These are phyloP conservation scores for Clarias fuscus DNA, from an alignment of 2,797 vertebrate species.

Conservation along the genomic window DNA sequence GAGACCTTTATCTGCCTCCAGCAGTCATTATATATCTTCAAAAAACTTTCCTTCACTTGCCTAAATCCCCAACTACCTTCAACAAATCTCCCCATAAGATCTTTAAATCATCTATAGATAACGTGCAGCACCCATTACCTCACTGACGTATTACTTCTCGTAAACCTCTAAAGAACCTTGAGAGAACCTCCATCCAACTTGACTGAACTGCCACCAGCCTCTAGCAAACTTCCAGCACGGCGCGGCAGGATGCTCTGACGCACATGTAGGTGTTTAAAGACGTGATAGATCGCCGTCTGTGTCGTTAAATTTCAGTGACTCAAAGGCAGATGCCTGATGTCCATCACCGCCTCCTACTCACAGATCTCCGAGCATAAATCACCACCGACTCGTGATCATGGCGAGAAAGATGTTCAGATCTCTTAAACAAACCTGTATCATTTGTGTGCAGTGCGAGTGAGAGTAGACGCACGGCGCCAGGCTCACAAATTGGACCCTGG, in stretches of 20 bases:
- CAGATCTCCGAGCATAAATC: conserved; percentile 24
- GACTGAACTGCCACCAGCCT: background rate
- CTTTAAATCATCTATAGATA: too few relatives aligned
- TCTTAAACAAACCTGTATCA: background rate
- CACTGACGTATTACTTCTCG: too few relatives aligned
- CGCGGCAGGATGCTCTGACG: conserved; percentile 18
- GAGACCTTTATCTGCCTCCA: background rate
- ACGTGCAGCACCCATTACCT: background rate
- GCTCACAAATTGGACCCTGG: background rate
- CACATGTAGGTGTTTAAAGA: conserved; percentile 10
- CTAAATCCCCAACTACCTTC: background rate
- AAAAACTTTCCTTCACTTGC: background rate
- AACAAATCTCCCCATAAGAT: background rate
- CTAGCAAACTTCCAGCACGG: background rate
- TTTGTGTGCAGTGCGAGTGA: background rate
- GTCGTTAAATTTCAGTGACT: conserved; percentile 42
- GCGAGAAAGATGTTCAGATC: background rate
- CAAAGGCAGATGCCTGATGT: conserved; percentile 46
- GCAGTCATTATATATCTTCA: background rate
- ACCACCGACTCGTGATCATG: background rate
- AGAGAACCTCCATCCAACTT: background rate
- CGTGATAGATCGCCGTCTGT: conserved; percentile 34
- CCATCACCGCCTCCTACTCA: conserved; percentile 31
- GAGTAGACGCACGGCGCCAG: background rate
- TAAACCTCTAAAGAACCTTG: background rate